Evolutionary conservation across 2,113 vertebrate species (phyloP).

Genomic region (Loxodonta africana): DNA sequence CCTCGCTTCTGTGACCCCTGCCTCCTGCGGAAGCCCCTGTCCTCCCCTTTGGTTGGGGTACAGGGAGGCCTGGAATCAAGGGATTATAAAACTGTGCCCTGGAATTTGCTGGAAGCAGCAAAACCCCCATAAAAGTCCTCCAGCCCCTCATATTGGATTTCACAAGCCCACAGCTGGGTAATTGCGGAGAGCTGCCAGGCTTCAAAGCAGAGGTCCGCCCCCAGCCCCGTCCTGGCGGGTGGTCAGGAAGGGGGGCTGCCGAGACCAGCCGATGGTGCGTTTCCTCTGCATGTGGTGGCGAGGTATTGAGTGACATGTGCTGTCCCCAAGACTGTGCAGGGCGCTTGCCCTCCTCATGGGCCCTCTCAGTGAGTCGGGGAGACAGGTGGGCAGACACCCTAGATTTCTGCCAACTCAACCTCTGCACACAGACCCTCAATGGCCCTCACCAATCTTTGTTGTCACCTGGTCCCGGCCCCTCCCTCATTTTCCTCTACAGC

Average conservation of each 20-base stretch:
- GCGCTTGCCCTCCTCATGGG: background rate
- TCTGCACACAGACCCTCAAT: background rate
- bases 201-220: slow-evolving; percentile 57
- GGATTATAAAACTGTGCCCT: slow-evolving; percentile 79
- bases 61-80: background rate
- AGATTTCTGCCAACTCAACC: background rate
- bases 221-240: background rate
- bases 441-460: background rate
- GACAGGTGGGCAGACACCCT: background rate
- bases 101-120: slow-evolving; percentile 73
- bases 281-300: accelerated
- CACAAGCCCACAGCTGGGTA: slow-evolving; percentile 52
- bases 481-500: background rate
- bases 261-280: background rate
- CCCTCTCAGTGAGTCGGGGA: background rate
- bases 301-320: accelerated
- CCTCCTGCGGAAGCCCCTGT: background rate
- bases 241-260: background rate
- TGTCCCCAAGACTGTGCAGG: background rate
- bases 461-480: background rate
- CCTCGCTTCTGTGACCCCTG: no score
- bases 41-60: background rate
- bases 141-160: slow-evolving; percentile 73
- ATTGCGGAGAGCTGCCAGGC: slow-evolving; percentile 41
- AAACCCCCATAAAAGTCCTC: slow-evolving; percentile 81